Evolutionary conservation across 1,140 invertebrate species (phyloP).

Genomic region (Drosophila truncata): DNA sequence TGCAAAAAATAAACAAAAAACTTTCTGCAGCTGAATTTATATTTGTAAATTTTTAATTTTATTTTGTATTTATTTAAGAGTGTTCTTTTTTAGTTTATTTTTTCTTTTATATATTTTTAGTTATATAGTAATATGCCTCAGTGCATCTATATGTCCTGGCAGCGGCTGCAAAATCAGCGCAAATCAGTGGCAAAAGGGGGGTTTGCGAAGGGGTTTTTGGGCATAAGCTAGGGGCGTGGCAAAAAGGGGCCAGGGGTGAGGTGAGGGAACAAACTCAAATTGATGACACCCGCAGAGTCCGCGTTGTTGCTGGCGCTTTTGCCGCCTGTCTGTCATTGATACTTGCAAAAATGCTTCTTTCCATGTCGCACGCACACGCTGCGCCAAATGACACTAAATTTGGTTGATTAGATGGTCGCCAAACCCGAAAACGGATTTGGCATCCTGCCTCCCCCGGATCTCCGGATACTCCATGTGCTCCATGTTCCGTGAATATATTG

Average conservation of each 20-base stretch:
- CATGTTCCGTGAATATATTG: constrained; percentile 11
- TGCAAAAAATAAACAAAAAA: no score
- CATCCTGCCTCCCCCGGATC: background rate
- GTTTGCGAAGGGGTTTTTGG: background rate
- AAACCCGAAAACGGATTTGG: constrained; percentile 42
- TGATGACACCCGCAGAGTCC: constrained; percentile 75
- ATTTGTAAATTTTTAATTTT: no score
- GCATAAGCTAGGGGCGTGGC: constrained; percentile 8
- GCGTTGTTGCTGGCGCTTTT: constrained; percentile 22
- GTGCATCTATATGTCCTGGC: constrained; percentile 33
- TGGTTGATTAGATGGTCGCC: constrained; percentile 77
- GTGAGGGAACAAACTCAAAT: constrained; percentile 66
- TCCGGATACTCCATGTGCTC: background rate
- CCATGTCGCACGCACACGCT: constrained; percentile 65
- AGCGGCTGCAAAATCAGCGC: constrained; percentile 71
- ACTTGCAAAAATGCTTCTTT: constrained; percentile 66
- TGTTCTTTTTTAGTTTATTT: no score
- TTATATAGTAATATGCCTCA: background rate
- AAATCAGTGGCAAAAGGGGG: constrained; percentile 54
- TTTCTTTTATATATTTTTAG: no score
- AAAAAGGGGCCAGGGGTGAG: background rate
- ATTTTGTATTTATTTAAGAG: no score
- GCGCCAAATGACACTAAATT: constrained; percentile 78
- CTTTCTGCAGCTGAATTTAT: no score
- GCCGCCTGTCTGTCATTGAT: constrained; percentile 63